Evolutionary conservation across 2,888 invertebrate genomes (phyloP), one percentile per base, ranked within the genome.

Genomic region (Polymixis lichenea): DNA sequence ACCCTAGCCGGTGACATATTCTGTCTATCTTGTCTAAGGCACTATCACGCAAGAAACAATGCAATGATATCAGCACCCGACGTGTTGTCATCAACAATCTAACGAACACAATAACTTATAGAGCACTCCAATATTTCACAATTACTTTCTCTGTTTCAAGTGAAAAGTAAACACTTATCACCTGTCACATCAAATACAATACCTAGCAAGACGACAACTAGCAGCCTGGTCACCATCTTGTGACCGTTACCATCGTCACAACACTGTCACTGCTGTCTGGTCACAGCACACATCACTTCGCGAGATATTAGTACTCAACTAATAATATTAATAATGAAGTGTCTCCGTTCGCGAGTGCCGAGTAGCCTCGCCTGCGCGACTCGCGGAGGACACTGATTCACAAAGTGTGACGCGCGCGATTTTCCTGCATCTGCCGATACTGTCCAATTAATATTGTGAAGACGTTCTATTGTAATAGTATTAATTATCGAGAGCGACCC

Each of bases 331-430:
- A 69, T 66, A 53, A 75, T 46, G 53, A n/a, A 46, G 2, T 46
- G 79, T 46, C 22, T n/a, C 70, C 25, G 65, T 9, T n/a, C 28
- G 82, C 55, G 65, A 32, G 46, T 38, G 69, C 43, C 55, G 46
- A 13, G 0, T 51, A 32, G 76, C 85, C 84, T 77, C 82, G 86
- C 65, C 72, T 38, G 53, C 55, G 58, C 73, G 67, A 17, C 53
- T 49, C 74, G 74, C 77, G 71, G 74, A 77, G 85, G 89, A 85
- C 93, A 93, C 91, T 90, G 93, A 89, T 90, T 93, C 93, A 90
- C 92, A 92, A 93, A 92, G 88, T 90, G 88, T 80, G 83, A 82
- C 75, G 87, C 78, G 70, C 80, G 79, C 78, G 69, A 69, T 85
- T 78, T 80, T 83, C 85, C 79, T 82, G 49, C 82, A 80, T 83